phyloP scores from a whole-genome alignment of 2,888 invertebrate genomes.

The Podabrus alpinus region DNA sequence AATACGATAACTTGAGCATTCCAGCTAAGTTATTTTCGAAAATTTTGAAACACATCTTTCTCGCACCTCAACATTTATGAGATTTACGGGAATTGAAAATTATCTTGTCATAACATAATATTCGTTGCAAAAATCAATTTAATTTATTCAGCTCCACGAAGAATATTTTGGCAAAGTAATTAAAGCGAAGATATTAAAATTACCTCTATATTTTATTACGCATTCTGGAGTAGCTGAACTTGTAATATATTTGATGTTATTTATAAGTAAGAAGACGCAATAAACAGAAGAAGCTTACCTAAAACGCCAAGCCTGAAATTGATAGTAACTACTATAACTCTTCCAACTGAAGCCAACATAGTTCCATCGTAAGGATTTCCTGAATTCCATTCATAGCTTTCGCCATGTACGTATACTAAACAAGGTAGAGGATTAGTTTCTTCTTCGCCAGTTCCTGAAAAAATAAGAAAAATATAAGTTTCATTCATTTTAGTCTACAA shows the following conservation, averaged over 20 bases:
- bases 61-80: not conserved
- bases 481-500: not conserved
- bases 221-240: not conserved
- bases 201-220: not conserved
- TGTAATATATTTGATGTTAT: not conserved
- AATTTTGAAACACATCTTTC: too few relatives aligned
- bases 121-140: not conserved
- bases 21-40: too few relatives aligned
- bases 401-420: conserved; percentile 89
- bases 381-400: conserved; percentile 95
- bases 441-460: conserved; percentile 59
- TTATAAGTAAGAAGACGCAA: not conserved
- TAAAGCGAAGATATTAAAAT: not conserved
- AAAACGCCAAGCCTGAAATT: conserved; percentile 89
- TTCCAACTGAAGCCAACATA: conserved; percentile 88
- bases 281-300: conserved; percentile 61
- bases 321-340: conserved; percentile 87
- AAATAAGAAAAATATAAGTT: conserved; percentile 4
- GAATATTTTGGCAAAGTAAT: not conserved
- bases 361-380: conserved; percentile 98
- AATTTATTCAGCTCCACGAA: not conserved
- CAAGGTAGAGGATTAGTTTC: conserved; percentile 70
- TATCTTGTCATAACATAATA: not conserved
- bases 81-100: not conserved
- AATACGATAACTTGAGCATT: too few relatives aligned